phyloP scores from a whole-genome alignment of 1,140 invertebrate species.

The Ditylenchus dipsaci region DNA sequence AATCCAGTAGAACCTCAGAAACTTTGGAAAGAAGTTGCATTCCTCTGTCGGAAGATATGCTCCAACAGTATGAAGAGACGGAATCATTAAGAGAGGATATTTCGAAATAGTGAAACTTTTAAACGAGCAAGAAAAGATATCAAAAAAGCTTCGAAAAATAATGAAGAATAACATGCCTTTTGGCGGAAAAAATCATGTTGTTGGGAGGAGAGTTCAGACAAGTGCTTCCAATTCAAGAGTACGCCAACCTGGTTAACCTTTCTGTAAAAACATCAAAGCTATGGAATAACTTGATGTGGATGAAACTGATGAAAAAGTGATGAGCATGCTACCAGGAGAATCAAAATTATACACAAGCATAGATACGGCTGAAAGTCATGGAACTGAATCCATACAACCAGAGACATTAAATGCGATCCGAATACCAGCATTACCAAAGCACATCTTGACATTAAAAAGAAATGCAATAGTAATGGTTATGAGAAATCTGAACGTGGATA shows the following conservation, averaged over 20 bases:
- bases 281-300: constrained; percentile 40
- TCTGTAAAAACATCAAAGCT: constrained; percentile 44
- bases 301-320: constrained; percentile 31
- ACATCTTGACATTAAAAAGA: constrained; percentile 15
- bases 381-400: constrained; percentile 8
- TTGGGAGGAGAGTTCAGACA: constrained; percentile 53
- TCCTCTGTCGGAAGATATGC: constrained; percentile 24
- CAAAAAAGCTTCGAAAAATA: constrained; percentile 43
- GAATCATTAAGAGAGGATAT: too few relatives aligned
- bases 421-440: constrained; percentile 13
- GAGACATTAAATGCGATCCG: constrained; percentile 35
- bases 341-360: constrained; percentile 14
- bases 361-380: constrained; percentile 10
- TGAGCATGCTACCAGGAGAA: constrained; percentile 25
- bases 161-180: constrained; percentile 36
- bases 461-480: constrained; percentile 32
- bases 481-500: constrained; percentile 34
- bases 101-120: too few relatives aligned
- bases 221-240: constrained; percentile 28
- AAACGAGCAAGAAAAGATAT: too few relatives aligned
- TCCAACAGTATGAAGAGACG: constrained; percentile 17
- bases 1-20: constrained; percentile 10
- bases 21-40: constrained; percentile 26
- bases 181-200: constrained; percentile 44
- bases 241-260: constrained; percentile 35